Base-by-base conservation (phyloP, 2,797 vertebrate species). In the Chelon auratus region DNA sequence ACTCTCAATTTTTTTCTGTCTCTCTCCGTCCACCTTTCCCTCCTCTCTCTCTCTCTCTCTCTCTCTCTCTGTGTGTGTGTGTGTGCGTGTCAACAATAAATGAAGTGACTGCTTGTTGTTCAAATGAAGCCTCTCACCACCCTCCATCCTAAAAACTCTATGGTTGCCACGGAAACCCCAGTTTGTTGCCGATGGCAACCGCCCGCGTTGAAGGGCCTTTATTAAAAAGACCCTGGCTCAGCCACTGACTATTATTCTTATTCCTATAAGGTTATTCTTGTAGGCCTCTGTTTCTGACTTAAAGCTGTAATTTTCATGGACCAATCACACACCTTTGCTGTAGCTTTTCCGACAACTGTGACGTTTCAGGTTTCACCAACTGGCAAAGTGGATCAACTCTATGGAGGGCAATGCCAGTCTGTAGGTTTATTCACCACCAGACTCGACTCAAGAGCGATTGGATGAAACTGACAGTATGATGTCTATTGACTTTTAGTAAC, bases 51-150 rank as follows among this genome's bases (percentile, higher is more conserved):
- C 9, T 40, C 45, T 45, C 43, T 15, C 40, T 15, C 60, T 56
- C 64, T 50, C 59, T 81, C n/a, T 17, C 30, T 53, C 61, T 30
- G 68, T 64, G 26, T 18, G 51, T 26, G 68, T 24, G 51, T 50
- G 58, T 56, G 62, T 50, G 57, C 80, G 54, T 57, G 55, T 83
- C 82, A 80, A 88, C 86, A 86, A 79, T 80, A 87, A 86, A 87
- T 83, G 60, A 85, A 87, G 80, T 78, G 74, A 87, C 81, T 74
- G 75, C 77, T 67, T 87, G 86, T 80, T 70, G 57, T 83, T 85
- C 58, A 82, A 85, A 90, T 84, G 67, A 90, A 89, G 64, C 60
- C 61, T 73, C 67, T 81, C 37, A 7, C 59, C 55, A 51, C 60
- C 67, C 75, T 81, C 63, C 37, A 30, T 65, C 64, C 56, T n/a